Base-by-base conservation (phyloP, 1,140 invertebrate genomes). In the Sweltsa coloradensis region DNA sequence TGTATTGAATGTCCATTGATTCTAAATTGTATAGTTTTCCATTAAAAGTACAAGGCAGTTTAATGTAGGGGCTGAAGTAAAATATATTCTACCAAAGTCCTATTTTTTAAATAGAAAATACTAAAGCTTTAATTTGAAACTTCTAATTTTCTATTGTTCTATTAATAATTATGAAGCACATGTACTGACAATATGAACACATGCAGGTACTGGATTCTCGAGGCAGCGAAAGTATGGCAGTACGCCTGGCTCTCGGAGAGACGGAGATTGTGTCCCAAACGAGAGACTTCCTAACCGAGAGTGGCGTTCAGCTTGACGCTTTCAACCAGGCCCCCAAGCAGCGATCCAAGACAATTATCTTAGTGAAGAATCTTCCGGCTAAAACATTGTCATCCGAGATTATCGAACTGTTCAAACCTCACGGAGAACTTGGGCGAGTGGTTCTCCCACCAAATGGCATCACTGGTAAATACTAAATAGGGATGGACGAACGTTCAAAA, bases 281-380 rank as follows among this genome's bases (percentile, higher is more conserved):
- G 2, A 81, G 76, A 59, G 73, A 81, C 36, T 99, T 97, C 64
- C 69, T 99, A 1, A 78, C 90, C 58, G 76, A 82, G 23, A 85
- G 96, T 63, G 91, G 90, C 29, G 90, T 98, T 0, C 69, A 72
- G 40, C 69, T 97, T 37, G 86, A 91, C 59, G 84, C 86, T 25
- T 97, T 98, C 61, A 86, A 85, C 65, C 75, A 81, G 64, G 62
- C 71, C 14, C 58, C 72, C 7, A 70, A 69, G 40, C 76, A 80
- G 57, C 72, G 95, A 60, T 97, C 93, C 19, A 92, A 87, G 63
- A 95, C 83, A 26, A 76, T 94, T 14, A 88, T 99, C 54, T 64
- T 99, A 18, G 88, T 86, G 0, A 99, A 99, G 69, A 97, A 99
- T 80, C 75, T 99, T 52, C 92, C 93, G 1, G 76, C 83, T 1